Percentiles rank a stretch among this genome's conserved stretches.
These are phyloP conservation scores for Cydia splendana DNA, from an alignment of 1,140 invertebrate species.

Conservation along the genomic window DNA sequence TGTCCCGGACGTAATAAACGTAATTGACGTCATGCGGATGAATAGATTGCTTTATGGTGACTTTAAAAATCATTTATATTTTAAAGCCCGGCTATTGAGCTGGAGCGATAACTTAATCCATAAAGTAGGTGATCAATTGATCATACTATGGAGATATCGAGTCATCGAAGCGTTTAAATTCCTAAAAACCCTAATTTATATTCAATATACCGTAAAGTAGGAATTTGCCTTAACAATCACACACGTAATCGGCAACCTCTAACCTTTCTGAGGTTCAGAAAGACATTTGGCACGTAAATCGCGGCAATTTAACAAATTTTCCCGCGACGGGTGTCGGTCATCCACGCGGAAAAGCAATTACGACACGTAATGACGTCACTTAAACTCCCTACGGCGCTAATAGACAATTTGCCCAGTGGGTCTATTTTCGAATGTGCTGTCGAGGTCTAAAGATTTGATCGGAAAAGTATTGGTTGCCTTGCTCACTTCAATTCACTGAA, in stretches of 20 bases:
- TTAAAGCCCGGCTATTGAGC: too few relatives aligned
- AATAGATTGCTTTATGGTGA: conserved; percentile 5
- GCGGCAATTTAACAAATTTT: conserved; percentile 72
- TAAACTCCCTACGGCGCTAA: conserved; percentile 61
- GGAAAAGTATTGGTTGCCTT: not conserved
- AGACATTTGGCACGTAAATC: conserved; percentile 75
- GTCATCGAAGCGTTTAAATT: not conserved
- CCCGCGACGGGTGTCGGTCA: conserved; percentile 55
- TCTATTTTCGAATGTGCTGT: not conserved
- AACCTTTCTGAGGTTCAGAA: conserved; percentile 55
- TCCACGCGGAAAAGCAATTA: conserved; percentile 77
- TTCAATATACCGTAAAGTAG: not conserved
- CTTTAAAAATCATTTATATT: not conserved
- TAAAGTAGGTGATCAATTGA: too few relatives aligned
- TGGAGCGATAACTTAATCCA: too few relatives aligned
- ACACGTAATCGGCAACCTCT: conserved; percentile 44
- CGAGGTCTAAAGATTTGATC: not conserved
- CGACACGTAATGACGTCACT: conserved; percentile 73
- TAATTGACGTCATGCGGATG: conserved; percentile 29
- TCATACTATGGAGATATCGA: not conserved
- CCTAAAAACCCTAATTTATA: not conserved
- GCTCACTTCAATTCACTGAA: not conserved
- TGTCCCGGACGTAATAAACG: conserved; percentile 56
- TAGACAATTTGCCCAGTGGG: conserved; percentile 62
- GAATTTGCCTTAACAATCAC: not conserved